Evolutionary conservation across 2,888 invertebrate genomes (phyloP).

Genomic region (Archaeoteleia sp.): DNA sequence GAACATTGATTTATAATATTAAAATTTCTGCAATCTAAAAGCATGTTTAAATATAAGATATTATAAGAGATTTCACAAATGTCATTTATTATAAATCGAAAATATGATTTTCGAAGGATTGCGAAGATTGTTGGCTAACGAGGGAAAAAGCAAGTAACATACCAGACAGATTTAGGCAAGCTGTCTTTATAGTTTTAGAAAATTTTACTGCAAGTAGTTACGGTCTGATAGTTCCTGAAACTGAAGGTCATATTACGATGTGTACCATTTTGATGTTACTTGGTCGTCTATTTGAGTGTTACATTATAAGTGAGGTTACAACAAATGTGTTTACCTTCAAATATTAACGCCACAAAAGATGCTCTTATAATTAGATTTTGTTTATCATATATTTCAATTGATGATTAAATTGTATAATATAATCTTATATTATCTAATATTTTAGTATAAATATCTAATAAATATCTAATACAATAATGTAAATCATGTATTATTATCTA

Average conservation of each 20-base stretch:
- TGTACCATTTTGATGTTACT: constrained; percentile 64
- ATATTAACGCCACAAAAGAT: too few species aligned
- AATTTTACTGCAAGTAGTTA: constrained; percentile 66
- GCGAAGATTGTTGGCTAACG: constrained; percentile 62
- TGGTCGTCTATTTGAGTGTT: constrained; percentile 66
- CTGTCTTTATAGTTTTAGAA: constrained; percentile 66
- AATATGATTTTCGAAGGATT: constrained; percentile 59
- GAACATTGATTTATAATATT: constrained; percentile 1
- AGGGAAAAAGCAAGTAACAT: constrained; percentile 31
- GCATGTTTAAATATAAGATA: too few species aligned
- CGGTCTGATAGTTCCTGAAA: constrained; percentile 59
- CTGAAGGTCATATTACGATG: constrained; percentile 59
- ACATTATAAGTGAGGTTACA: constrained; percentile 61
- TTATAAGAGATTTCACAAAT: too few species aligned
- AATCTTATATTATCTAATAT: too few species aligned
- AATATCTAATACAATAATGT: background rate
- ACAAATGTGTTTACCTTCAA: too few species aligned
- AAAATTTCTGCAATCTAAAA: constrained; percentile 5
- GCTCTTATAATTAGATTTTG: too few species aligned
- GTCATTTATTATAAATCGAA: too few species aligned
- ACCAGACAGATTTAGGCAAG: constrained; percentile 57
- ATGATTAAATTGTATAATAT: too few species aligned
- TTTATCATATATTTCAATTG: too few species aligned
- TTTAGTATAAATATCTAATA: constrained; percentile 5
- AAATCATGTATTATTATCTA: background rate